Percentiles rank a stretch among this genome's conserved stretches.
These are phyloP conservation scores for Lucilia cuprina DNA, from an alignment of 1,140 invertebrate species.

Conservation along the genomic window DNA sequence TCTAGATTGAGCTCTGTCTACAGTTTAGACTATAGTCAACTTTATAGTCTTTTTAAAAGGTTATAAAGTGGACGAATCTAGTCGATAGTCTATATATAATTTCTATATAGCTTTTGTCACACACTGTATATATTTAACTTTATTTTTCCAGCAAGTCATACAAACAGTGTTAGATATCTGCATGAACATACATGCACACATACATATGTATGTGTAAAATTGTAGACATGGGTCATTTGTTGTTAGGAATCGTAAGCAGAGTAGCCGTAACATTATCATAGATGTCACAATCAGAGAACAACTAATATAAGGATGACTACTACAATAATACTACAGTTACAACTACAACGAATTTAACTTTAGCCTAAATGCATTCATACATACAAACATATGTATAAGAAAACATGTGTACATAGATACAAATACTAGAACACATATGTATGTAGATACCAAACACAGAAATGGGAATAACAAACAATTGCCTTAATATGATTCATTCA, in stretches of 20 bases:
- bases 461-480: neutral
- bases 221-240: neutral
- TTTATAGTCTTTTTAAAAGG: too few species aligned
- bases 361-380: neutral
- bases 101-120: too few species aligned
- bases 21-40: too few species aligned
- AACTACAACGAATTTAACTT: neutral
- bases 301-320: neutral
- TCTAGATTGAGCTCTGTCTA: too few species aligned
- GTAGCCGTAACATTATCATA: constrained; percentile 22
- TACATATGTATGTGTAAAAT: neutral
- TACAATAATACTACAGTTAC: neutral
- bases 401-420: too few species aligned
- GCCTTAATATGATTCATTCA: constrained; percentile 2
- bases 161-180: neutral
- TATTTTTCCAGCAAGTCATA: too few species aligned
- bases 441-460: neutral
- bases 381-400: too few species aligned
- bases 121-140: too few species aligned
- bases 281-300: constrained; percentile 20
- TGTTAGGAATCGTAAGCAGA: neutral
- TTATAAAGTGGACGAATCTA: too few species aligned
- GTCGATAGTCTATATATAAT: too few species aligned
- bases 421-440: too few species aligned
- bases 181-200: too few species aligned